Evolutionary conservation across 2,888 invertebrate genomes (phyloP).

Genomic region (Patella depressa): DNA sequence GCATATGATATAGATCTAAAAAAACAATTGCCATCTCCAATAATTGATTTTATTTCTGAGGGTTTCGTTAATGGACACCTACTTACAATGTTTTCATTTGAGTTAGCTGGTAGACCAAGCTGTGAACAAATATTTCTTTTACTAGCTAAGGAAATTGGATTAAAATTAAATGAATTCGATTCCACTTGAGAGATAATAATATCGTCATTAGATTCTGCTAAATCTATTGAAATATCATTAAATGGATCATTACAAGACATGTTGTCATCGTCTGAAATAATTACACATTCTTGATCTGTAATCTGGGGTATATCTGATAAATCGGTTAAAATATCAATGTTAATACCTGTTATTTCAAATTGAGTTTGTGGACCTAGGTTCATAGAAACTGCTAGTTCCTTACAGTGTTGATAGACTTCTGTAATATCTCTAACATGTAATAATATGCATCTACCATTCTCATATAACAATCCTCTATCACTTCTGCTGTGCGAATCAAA

Average conservation of each 20-base stretch:
- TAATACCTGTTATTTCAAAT: slow-evolving; percentile 8
- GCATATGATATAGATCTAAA: background rate
- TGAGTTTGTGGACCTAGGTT: background rate
- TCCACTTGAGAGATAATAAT: background rate
- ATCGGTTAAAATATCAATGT: background rate
- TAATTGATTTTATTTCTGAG: background rate
- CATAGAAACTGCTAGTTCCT: background rate
- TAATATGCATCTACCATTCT: background rate
- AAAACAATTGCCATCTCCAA: slow-evolving; percentile 3
- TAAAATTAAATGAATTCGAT: background rate
- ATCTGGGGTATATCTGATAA: background rate
- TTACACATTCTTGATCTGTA: too few species aligned
- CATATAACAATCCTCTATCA: background rate
- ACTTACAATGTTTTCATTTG: background rate
- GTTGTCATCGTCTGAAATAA: too few species aligned
- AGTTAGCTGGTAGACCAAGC: background rate
- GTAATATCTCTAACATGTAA: background rate
- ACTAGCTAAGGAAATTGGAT: background rate
- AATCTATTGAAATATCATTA: background rate
- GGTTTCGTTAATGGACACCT: background rate
- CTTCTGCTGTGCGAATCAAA: background rate
- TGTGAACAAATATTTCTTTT: background rate
- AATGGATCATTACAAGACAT: too few species aligned
- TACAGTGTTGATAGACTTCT: background rate
- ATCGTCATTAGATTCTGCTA: background rate